phyloP scores from a whole-genome alignment of 2,888 invertebrate species.

The Scelioninae gen. 1 region DNA sequence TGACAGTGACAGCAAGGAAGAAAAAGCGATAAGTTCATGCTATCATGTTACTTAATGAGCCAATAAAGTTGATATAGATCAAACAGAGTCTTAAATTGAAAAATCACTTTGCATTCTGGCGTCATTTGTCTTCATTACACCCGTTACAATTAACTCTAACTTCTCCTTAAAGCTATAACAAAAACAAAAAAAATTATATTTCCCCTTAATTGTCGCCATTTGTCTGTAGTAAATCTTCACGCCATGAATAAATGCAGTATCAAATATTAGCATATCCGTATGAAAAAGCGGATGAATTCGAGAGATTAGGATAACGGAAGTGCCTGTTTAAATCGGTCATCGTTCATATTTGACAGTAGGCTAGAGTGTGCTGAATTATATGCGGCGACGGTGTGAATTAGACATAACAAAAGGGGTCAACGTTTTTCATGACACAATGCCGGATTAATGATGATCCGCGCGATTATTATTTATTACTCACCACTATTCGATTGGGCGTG shows the following conservation, averaged over 20 bases:
- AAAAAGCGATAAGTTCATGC: not conserved
- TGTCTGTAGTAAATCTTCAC: not conserved
- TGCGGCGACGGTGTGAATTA: constrained; percentile 23
- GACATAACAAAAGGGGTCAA: constrained; percentile 5
- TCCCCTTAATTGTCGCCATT: not conserved
- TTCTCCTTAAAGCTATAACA: no score
- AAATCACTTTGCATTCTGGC: no score
- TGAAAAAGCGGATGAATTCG: not conserved
- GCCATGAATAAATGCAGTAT: not conserved
- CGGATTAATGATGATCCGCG: constrained; percentile 38
- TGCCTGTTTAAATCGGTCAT: constrained; percentile 43
- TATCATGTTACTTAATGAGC: not conserved
- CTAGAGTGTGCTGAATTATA: constrained; percentile 16
- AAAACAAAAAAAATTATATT: no score
- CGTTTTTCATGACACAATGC: constrained; percentile 25
- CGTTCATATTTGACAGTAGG: constrained; percentile 38
- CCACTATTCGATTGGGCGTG: constrained; percentile 93
- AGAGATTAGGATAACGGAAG: constrained; percentile 47
- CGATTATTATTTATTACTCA: constrained; percentile 82
- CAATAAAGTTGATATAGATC: not conserved
- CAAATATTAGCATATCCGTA: not conserved
- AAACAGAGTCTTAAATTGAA: not conserved
- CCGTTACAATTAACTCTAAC: no score
- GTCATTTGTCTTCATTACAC: constrained; percentile 22
- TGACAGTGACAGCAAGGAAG: constrained; percentile 10